A percentile compares a stretch with the other conserved stretches of the same genome.
phyloP scores from a whole-genome alignment of 2,113 vertebrate genomes.

The Sebastes schlegelii region DNA sequence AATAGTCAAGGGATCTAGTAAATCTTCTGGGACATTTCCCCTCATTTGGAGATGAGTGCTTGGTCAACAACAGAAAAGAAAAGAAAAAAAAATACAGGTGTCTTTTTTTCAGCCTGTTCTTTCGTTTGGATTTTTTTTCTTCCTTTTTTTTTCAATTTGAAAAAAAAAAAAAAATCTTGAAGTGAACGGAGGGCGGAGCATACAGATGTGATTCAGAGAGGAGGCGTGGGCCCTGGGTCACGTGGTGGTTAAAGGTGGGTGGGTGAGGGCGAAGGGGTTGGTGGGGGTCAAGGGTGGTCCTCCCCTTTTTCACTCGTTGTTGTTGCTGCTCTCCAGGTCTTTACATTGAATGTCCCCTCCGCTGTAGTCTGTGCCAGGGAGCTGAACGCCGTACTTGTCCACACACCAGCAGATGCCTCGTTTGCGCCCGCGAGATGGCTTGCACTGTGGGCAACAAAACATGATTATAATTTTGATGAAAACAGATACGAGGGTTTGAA shows the following conservation, averaged over 20 bases:
- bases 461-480: slow-evolving; percentile 4
- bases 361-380: slow-evolving; percentile 94
- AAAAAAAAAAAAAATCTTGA: slow-evolving; percentile 70
- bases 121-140: slow-evolving; percentile 56
- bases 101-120: slow-evolving; percentile 74
- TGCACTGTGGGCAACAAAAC: slow-evolving; percentile 87
- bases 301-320: slow-evolving; percentile 89
- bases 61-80: slow-evolving; percentile 72
- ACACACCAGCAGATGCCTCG: slow-evolving; percentile 98
- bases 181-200: slow-evolving; percentile 79
- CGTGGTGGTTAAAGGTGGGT: slow-evolving; percentile 70
- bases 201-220: slow-evolving; percentile 81
- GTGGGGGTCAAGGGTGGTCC: slow-evolving; percentile 37
- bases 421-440: slow-evolving; percentile 96
- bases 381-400: slow-evolving; percentile 97
- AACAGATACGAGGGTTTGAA: not conserved
- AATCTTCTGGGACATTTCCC: slow-evolving; percentile 70
- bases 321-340: slow-evolving; percentile 93
- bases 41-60: slow-evolving; percentile 78
- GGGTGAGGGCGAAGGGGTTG: not conserved
- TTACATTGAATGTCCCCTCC: slow-evolving; percentile 96
- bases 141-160: slow-evolving; percentile 47
- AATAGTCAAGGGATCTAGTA: slow-evolving; percentile 63
- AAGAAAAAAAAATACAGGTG: slow-evolving; percentile 76
- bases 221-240: slow-evolving; percentile 83